Evolutionary conservation across 2,797 vertebrate genomes (phyloP), one percentile per base, ranked within the genome.

Genomic region (Takifugu rubripes): DNA sequence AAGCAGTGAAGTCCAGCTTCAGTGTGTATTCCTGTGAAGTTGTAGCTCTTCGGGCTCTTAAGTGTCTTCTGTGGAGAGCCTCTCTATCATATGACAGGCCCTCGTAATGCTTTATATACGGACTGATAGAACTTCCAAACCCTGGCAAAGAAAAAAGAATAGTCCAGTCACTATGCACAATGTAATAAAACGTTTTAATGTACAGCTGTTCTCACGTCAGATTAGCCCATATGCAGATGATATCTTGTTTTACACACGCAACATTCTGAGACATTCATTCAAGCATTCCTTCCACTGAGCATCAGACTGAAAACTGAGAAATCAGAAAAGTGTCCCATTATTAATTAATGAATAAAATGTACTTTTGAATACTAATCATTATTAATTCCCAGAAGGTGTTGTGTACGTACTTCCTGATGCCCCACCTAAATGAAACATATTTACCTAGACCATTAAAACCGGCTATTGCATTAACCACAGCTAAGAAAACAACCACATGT

Each of bases 71-170:
- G 49, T 90, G 81, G 60, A 93, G 54, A 33, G 71, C 54, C 5
- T 75, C 74, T 45, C 70, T 71, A 80, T 86, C 68, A 0, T 91
- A 92, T 2, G 86, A 78, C 44, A 91, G 58, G 5, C 70, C 75
- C 59, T 94, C 89, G 6, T 86, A 90, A 64, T 87, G 61, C 53
- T 81, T 90, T 59, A 93, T 78, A 50, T 88, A 90, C 1, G 84
- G 77, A 56, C 84, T 87, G 48, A 91, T 84, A 64, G 54, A 61
- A 11, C 56, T 65, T 36, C 55, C 44, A 59, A 74, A 66, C 59
- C 77, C 90, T 92, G 70, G 10, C 17, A 52, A 42, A 33, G 11
- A 10, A 14, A 52, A 7, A 8, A 54, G 52, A 3, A 70, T 2
- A 25, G 10, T 25, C 3, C 2, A 50, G 47, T 68, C 14, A 61